Base-by-base conservation (phyloP, 1,140 invertebrate genomes). In the Trichomalopsis sarcophagae region DNA sequence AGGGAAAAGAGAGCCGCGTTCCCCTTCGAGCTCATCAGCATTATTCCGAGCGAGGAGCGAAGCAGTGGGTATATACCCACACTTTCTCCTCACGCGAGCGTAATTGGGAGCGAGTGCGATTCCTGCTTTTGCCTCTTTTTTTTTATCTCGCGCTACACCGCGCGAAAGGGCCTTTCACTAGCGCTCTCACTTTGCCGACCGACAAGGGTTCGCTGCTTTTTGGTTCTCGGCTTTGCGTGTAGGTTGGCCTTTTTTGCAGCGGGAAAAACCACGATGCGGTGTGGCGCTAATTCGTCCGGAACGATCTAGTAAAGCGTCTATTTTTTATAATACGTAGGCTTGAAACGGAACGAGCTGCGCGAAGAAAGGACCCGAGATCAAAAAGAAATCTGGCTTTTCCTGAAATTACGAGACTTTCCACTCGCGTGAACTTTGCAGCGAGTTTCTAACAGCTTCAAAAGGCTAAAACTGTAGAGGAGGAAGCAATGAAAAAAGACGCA, bases 61-160 rank as follows among this genome's bases (percentile, higher is more conserved):
- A 30, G 40, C 55, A 75, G 68, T 14, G 33, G 0, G 33, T 13
- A 62, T 23, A 27, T 27, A 62, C 23, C 23, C 30, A n/a, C 71
- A 75, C 81, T 82, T 75, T 75, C 81, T 82, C 81, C 50, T 62
- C 66, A 40, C 4, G 1, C 27, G 36, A 71, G 55, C 47, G 30
- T 71, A 82, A 82, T 82, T 82, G 74, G 5, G 44, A 71, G 27
- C 50, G 69, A 74, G 40, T n/a, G 23, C 79, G 33, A 23, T 40
- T 40, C n/a, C 13, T 21, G 7, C 40, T 71, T 30, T 81, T 36
- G 33, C 27, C 50, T 81, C 27, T n/a, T 81, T 71, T 55, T 73
- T 14, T 33, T 55, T 66, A 6, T 30, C 14, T 23, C 14, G 2
- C 33, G 23, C 44, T 30, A 77, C 75, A 27, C 27, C 27, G 27